Base-by-base conservation (phyloP, 92 coral and sea anemone species). In the Porites divaricata region DNA sequence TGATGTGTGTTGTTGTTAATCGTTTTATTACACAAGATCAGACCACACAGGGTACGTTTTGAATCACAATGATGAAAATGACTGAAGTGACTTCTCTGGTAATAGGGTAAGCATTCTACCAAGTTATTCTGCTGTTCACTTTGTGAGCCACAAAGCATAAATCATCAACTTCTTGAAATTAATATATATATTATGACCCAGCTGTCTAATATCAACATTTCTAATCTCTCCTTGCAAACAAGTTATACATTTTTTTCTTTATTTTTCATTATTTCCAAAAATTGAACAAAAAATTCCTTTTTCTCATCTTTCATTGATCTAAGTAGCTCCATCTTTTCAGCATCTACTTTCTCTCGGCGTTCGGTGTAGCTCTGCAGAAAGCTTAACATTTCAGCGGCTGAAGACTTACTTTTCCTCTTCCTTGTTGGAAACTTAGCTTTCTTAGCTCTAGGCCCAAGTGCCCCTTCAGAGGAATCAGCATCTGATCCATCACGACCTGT, bases 271-370 rank as follows among this genome's bases (percentile, higher is more conserved):
- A 83, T 23, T 20, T 85, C 83, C 20, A 85, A 70, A 57, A 75
- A 85, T 65, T 85, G 71, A 51, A 72, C 21, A 68, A 25, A 85
- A 61, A 85, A 85, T 77, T 80, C 67, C 45, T 87, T n/a, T 80
- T 79, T 86, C 62, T 86, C 86, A 11, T 72, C 86, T 62, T 80
- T 24, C 90, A 86, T 86, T 26, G 72, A 57, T 80, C 41, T 70
- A 1, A 80, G 62, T 23, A 87, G 65, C 23, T 53, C 77, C 41
- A 81, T 53, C 75, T 81, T 87, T 53, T 87, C 90, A 45, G 81
- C 86, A 79, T 87, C 90, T 66, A 75, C 87, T 87, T 87, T 87
- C 62, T 87, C 90, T 71, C 71, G 23, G 6, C 54, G 80, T 61
- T 87, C 86, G 65, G 76, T 87, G 72, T 87, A 87, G 63, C 62